Conservation (phyloP, 1,140 invertebrate species). For the Argopecten irradians region DNA sequence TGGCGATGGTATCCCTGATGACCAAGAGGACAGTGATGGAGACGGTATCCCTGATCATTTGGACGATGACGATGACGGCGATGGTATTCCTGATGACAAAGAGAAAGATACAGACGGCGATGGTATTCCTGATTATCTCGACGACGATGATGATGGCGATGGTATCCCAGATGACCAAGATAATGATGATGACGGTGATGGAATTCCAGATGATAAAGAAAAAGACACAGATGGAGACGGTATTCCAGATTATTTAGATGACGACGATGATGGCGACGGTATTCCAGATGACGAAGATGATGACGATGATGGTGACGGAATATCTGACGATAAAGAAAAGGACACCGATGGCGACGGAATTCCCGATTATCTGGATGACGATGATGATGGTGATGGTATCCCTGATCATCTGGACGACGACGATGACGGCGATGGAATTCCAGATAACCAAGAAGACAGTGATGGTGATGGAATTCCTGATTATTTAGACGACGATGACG, state of each 20-base stretch:
- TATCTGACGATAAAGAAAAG: conserved; percentile 60
- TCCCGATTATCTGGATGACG: conserved; percentile 63
- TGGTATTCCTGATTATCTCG: conserved; percentile 66
- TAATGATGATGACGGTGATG: conserved; percentile 71
- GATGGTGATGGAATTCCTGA: conserved; percentile 70
- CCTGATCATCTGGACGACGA: conserved; percentile 66
- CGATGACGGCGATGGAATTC: conserved; percentile 63
- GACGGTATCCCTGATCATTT: conserved; percentile 66
- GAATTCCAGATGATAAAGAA: conserved; percentile 67
- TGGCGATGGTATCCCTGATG: conserved; percentile 67
- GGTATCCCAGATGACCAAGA: conserved; percentile 69
- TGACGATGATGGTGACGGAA: conserved; percentile 61
- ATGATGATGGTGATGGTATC: conserved; percentile 71
- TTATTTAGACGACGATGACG: conserved; percentile 65
- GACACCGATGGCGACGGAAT: conserved; percentile 69
- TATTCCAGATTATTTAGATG: conserved; percentile 68
- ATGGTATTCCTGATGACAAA: conserved; percentile 71
- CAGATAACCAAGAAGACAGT: conserved; percentile 62
- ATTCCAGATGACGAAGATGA: conserved; percentile 66
- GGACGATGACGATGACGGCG: conserved; percentile 65
- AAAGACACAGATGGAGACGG: conserved; percentile 67
- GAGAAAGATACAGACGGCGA: conserved; percentile 73
- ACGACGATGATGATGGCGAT: conserved; percentile 66
- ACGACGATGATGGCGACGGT: conserved; percentile 71
- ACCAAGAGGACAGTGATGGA: conserved; percentile 61